Conservation (phyloP, 2,888 invertebrate genomes). For the Machimus rusticus region DNA sequence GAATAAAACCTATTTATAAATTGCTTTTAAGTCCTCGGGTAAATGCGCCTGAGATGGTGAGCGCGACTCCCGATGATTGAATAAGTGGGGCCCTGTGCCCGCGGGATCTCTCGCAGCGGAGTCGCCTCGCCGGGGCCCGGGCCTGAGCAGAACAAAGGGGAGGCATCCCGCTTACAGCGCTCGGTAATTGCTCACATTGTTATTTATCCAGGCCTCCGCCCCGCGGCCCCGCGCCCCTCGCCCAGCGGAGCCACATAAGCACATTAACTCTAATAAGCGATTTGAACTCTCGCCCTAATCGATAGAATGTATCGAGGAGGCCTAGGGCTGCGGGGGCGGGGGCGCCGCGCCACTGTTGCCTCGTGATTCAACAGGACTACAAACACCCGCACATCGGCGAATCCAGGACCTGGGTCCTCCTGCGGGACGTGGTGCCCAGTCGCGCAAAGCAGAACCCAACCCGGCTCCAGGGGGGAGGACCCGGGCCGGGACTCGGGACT, state of each 20-base stretch:
- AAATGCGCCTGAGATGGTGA: conserved; percentile 24
- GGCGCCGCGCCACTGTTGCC: background rate
- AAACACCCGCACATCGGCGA: conserved; percentile 7
- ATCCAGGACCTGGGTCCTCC: background rate
- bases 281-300: conserved; percentile 42
- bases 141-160: background rate
- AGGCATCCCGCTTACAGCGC: background rate
- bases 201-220: background rate
- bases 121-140: background rate
- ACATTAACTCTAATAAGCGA: conserved; percentile 40
- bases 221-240: background rate
- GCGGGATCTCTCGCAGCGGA: background rate
- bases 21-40: conserved; percentile 38
- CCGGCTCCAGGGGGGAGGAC: background rate
- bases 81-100: background rate
- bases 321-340: background rate
- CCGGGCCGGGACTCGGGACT: too few species aligned
- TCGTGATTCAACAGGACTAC: conserved; percentile 23
- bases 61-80: background rate
- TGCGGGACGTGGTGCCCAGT: background rate
- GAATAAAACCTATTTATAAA: conserved; percentile 42
- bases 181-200: conserved; percentile 35
- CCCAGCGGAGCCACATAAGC: background rate
- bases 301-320: conserved; percentile 36
- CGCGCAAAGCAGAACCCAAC: background rate